These are phyloP conservation scores for Centropus bengalensis DNA, from an alignment of 2,113 vertebrate species.

Conservation along the genomic window DNA sequence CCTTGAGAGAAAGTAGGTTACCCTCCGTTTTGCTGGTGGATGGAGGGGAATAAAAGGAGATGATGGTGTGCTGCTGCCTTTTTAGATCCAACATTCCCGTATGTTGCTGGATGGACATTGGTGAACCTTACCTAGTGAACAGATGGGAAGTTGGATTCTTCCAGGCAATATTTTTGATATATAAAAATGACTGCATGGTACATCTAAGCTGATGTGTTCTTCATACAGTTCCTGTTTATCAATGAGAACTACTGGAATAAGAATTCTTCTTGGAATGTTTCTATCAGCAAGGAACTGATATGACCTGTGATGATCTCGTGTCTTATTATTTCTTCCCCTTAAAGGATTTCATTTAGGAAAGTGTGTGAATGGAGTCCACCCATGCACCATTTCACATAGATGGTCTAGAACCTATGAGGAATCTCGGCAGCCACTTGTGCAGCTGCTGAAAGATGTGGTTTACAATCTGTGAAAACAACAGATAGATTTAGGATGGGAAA, in stretches of 20 bases:
- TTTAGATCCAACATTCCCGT: background rate
- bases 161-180: background rate
- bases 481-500: background rate
- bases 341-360: background rate
- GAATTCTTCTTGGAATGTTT: background rate
- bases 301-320: background rate
- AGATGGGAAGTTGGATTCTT: slow-evolving; percentile 13
- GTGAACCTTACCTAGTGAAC: background rate
- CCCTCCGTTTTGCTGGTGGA: background rate
- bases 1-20: background rate
- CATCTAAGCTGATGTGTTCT: background rate
- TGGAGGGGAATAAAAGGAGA: background rate
- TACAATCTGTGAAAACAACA: background rate
- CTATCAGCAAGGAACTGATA: background rate
- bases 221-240: background rate
- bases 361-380: background rate
- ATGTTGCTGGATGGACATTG: background rate
- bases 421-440: background rate
- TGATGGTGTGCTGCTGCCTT: background rate
- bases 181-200: rapidly evolving
- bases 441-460: background rate
- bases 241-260: background rate
- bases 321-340: background rate
- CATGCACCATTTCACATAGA: background rate
- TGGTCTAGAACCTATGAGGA: background rate